Evolutionary conservation across 2,113 vertebrate species (phyloP).

Genomic region (Ophiodon elongatus): DNA sequence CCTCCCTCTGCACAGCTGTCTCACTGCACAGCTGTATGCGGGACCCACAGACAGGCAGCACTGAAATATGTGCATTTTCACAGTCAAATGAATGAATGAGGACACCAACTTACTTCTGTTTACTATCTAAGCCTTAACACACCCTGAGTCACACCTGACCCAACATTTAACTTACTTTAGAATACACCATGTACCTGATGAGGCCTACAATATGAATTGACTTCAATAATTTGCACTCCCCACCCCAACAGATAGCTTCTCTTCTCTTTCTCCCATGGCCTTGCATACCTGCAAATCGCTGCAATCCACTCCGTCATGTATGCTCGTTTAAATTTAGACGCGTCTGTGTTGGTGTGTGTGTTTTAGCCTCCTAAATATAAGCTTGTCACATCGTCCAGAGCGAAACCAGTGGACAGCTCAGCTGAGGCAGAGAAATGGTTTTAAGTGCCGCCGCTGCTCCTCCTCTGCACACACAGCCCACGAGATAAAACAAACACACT

Average conservation of each 20-base stretch:
- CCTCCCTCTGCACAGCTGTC: background rate
- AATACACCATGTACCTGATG: background rate
- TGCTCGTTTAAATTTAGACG: background rate
- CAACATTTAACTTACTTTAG: background rate
- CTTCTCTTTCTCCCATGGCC: background rate
- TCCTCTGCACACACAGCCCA: slow-evolving; percentile 5
- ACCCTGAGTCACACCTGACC: background rate
- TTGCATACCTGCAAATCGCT: background rate
- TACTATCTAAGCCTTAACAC: background rate
- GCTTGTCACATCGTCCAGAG: slow-evolving; percentile 22
- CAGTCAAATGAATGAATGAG: background rate
- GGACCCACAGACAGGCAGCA: background rate
- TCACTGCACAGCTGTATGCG: background rate
- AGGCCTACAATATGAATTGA: background rate
- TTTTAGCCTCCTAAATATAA: slow-evolving; percentile 35
- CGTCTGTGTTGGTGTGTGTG: background rate
- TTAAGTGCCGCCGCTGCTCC: slow-evolving; percentile 36
- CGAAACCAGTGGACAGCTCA: slow-evolving; percentile 35
- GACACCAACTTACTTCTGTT: background rate
- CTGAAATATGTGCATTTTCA: background rate
- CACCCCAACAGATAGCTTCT: no score
- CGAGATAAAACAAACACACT: background rate
- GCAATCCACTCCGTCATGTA: background rate
- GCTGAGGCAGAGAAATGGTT: slow-evolving; percentile 52
- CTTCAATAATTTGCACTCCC: no score